A percentile compares a stretch with the other conserved stretches of the same genome.
Evolutionary conservation across 2,113 vertebrate species (phyloP).

Genomic region (Ornithorhynchus anatinus): DNA sequence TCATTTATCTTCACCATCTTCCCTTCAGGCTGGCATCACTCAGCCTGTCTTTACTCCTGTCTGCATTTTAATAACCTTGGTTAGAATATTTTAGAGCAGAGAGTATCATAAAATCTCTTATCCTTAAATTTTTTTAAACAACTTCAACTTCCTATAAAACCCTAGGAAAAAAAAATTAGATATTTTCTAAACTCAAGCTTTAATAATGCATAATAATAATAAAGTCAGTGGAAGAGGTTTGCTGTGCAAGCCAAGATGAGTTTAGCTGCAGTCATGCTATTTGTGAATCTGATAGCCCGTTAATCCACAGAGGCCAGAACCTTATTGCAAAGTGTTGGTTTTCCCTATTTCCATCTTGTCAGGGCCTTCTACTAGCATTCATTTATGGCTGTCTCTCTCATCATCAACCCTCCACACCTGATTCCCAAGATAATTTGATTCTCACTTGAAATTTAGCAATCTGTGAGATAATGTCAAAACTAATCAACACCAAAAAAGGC

Average conservation of each 20-base stretch:
- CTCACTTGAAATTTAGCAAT: slow-evolving; percentile 34
- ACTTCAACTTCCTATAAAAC: no score
- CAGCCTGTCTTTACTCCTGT: no score
- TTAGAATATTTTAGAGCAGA: no score
- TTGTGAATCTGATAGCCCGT: slow-evolving; percentile 9
- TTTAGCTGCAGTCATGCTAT: slow-evolving; percentile 5
- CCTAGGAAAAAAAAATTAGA: no score
- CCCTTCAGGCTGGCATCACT: no score
- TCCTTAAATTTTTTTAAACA: no score
- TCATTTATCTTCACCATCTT: no score
- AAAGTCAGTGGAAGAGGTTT: not conserved
- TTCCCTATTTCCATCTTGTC: not conserved
- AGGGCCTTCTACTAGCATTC: not conserved
- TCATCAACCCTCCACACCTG: slow-evolving; percentile 16
- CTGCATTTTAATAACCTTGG: no score
- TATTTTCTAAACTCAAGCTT: no score
- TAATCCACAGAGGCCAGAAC: not conserved
- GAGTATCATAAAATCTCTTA: no score
- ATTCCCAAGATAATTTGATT: slow-evolving; percentile 32
- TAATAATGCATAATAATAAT: accelerated
- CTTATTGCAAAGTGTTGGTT: slow-evolving; percentile 11
- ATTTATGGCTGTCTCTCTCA: not conserved
- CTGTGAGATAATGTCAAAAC: slow-evolving; percentile 34
- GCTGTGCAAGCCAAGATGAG: not conserved
- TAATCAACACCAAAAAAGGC: not conserved